phyloP scores from a whole-genome alignment of 2,888 invertebrate species.

The Alentia gelatinosa region DNA sequence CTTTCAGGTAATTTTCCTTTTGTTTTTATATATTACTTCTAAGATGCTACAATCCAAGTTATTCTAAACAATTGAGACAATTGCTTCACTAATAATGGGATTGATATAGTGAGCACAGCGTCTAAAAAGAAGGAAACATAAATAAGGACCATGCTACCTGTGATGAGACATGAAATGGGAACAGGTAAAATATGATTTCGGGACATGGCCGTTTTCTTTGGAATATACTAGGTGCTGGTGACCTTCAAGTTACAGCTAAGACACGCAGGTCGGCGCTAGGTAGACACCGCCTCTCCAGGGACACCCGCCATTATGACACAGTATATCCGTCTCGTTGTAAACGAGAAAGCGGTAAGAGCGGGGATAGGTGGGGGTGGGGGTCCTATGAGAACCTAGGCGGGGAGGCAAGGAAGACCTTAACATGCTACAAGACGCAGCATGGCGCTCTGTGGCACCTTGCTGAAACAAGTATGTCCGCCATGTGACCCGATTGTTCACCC shows the following conservation, averaged over 20 bases:
- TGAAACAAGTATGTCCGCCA: not conserved
- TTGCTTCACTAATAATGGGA: no score
- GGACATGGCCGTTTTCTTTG: not conserved
- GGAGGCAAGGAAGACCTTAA: not conserved
- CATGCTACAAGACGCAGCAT: not conserved
- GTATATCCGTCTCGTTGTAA: not conserved
- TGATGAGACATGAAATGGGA: not conserved
- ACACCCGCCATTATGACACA: not conserved
- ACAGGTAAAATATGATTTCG: not conserved
- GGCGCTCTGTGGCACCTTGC: not conserved
- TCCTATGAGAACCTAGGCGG: not conserved
- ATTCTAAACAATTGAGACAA: no score
- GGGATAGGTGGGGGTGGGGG: not conserved
- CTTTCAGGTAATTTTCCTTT: no score
- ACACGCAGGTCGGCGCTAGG: not conserved
- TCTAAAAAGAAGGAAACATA: not conserved
- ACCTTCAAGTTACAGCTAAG: not conserved
- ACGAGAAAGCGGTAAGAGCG: not conserved
- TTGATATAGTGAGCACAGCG: no score
- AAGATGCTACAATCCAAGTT: no score
- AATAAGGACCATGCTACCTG: not conserved
- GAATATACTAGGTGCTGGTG: no score
- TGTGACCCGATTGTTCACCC: not conserved
- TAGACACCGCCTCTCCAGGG: not conserved
- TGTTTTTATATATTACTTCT: no score